Evolutionary conservation across 2,888 invertebrate genomes (phyloP).

Genomic region (Abrostola triplasia): DNA sequence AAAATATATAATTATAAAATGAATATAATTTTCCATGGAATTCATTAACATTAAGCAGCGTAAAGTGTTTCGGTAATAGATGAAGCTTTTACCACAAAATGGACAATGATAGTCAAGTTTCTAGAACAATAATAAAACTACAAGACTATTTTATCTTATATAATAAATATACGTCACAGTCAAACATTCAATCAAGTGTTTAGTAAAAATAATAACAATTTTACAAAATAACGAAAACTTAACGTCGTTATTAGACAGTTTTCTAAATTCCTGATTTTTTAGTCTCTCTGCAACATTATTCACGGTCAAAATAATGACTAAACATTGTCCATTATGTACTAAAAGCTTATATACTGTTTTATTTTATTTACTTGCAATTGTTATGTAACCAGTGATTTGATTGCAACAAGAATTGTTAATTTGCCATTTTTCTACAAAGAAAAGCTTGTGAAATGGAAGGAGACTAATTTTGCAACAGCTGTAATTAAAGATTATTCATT

Average conservation of each 20-base stretch:
- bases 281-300: neutral
- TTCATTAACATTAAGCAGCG: slow-evolving; percentile 83
- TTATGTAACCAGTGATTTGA: slow-evolving; percentile 69
- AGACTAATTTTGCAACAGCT: slow-evolving; percentile 82
- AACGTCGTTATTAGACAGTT: slow-evolving; percentile 1
- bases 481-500: slow-evolving; percentile 87
- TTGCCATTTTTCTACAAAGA: slow-evolving; percentile 80
- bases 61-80: slow-evolving; percentile 60
- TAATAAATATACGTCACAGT: slow-evolving; percentile 19
- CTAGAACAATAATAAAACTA: neutral
- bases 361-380: slow-evolving; percentile 36
- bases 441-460: slow-evolving; percentile 73
- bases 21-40: slow-evolving; percentile 88
- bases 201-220: neutral
- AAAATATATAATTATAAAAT: slow-evolving; percentile 86
- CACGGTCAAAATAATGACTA: neutral
- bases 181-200: neutral
- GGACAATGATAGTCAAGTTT: slow-evolving; percentile 2
- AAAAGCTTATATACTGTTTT: slow-evolving; percentile 20
- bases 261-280: neutral
- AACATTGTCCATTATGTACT: slow-evolving; percentile 30
- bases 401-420: slow-evolving; percentile 76
- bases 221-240: neutral
- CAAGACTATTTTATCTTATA: neutral
- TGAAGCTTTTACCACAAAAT: slow-evolving; percentile 40